Evolutionary conservation across 2,797 vertebrate genomes (phyloP), one percentile per base, ranked within the genome.

Genomic region (Rhodeus uyekii): DNA sequence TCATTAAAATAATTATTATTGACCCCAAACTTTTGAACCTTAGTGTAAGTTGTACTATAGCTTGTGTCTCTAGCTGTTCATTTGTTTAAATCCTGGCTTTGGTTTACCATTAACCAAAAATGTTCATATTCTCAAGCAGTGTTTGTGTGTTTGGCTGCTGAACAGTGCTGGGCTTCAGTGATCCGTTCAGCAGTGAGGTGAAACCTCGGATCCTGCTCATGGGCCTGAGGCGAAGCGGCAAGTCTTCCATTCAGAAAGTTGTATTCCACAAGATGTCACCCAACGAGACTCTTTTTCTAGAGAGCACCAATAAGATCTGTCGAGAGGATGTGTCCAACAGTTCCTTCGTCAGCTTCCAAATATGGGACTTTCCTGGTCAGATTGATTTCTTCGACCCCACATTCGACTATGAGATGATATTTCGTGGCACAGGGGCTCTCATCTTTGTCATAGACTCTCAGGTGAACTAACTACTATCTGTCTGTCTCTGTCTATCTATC

Each of bases 171-270:
- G 95, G 96, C 90, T 96, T 96, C 90, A 95, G 91, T 16, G 96
- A 97, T 82, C 94, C 95, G 53, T 95, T 97, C 92, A 96, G 92
- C 88, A 93, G 95, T 42, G 97, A 97, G 90, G 96, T 97, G 89
- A 97, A 97, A 90, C 97, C 97, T 36, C 96, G 97, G 64, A 98
- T 98, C 83, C 91, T 98, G 86, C 92, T 98, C 60, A 98, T 98
- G 97, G 97, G 97, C 74, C 92, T 98, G 86, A 92, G 97, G 76
- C 95, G 96, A 89, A 98, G 97, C 8, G 97, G 97, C 38, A 98
- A 98, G 83, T 98, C 97, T 4, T 98, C 97, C 48, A 98, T 98
- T 89, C 97, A 98, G 93, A 98, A 98, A 91, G 96, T 98, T 80
- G 97, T 98, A 77, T 96, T 98, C 92, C 95, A 96, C 92, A 97